phyloP scores from a whole-genome alignment of 2,113 vertebrate genomes.

The Dermatemys mawii region DNA sequence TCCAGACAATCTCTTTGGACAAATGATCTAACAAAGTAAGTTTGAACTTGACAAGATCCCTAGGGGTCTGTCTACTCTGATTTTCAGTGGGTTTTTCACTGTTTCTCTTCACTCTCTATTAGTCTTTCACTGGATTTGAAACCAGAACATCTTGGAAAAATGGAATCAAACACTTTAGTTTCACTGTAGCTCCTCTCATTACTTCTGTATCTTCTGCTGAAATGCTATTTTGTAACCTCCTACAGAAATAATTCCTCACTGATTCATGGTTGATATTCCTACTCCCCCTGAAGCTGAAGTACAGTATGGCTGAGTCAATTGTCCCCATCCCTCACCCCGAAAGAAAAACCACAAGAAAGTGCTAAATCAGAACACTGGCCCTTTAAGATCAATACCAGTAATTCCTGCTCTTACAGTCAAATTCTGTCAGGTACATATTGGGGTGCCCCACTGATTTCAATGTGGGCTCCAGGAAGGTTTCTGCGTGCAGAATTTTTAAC shows the following conservation, averaged over 20 bases:
- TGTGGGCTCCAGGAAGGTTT: neutral
- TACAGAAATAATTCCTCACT: conserved; percentile 1
- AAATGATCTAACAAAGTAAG: neutral
- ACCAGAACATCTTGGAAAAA: neutral
- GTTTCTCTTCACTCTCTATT: neutral
- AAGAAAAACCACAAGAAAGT: neutral
- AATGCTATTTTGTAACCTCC: conserved; percentile 16
- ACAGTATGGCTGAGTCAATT: conserved; percentile 17
- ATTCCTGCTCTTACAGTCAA: neutral
- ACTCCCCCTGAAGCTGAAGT: conserved; percentile 22
- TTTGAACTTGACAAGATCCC: neutral
- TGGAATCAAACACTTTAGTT: neutral
- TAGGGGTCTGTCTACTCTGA: neutral
- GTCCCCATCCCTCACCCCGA: neutral
- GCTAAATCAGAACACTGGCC: neutral
- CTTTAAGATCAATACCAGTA: neutral
- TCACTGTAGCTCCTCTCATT: neutral
- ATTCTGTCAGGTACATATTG: neutral
- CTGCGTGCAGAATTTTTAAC: neutral
- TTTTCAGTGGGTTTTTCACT: neutral
- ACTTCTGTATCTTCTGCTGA: neutral
- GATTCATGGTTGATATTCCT: conserved; percentile 41
- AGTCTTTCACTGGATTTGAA: neutral
- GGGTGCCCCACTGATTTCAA: neutral
- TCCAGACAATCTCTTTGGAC: neutral